These are phyloP conservation scores for Drosophila triauraria DNA, from an alignment of 1,140 invertebrate species.

Conservation along the genomic window DNA sequence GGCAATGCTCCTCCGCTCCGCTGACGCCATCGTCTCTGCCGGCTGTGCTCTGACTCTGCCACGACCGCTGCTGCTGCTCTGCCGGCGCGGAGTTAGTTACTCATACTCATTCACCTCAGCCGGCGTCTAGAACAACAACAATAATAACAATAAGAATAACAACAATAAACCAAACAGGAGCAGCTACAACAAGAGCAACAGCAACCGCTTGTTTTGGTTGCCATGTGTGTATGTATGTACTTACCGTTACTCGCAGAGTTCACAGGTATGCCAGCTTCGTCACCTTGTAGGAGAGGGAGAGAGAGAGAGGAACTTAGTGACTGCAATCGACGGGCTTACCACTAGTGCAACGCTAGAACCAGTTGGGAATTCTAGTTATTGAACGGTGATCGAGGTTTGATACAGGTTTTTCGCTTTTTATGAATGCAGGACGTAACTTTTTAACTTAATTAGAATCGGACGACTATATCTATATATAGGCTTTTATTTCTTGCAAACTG, in stretches of 20 bases:
- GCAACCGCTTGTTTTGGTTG: slow-evolving; percentile 13
- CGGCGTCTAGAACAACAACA: slow-evolving; percentile 7
- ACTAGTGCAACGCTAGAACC: background rate
- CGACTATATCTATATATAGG: too few species aligned
- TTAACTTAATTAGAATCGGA: too few species aligned
- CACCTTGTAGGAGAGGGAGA: background rate
- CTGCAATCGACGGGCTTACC: background rate
- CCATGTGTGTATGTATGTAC: background rate
- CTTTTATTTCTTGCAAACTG: too few species aligned
- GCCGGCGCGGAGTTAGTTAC: slow-evolving; percentile 46
- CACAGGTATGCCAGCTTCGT: background rate
- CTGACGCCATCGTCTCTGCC: slow-evolving; percentile 69
- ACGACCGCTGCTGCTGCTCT: slow-evolving; percentile 21
- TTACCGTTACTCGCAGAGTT: background rate
- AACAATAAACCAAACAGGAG: slow-evolving; percentile 17
- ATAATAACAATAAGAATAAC: background rate
- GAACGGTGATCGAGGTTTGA: too few species aligned
- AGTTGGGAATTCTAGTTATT: background rate
- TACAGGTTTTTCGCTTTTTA: too few species aligned
- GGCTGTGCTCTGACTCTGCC: slow-evolving; percentile 24
- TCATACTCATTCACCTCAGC: slow-evolving; percentile 34
- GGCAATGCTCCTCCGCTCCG: slow-evolving; percentile 63
- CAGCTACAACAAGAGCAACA: slow-evolving; percentile 3
- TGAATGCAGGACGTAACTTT: too few species aligned
- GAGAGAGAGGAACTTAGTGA: too few species aligned